Evolutionary conservation across 2,113 vertebrate genomes (phyloP).

Genomic region (Rhynchomys soricoides): DNA sequence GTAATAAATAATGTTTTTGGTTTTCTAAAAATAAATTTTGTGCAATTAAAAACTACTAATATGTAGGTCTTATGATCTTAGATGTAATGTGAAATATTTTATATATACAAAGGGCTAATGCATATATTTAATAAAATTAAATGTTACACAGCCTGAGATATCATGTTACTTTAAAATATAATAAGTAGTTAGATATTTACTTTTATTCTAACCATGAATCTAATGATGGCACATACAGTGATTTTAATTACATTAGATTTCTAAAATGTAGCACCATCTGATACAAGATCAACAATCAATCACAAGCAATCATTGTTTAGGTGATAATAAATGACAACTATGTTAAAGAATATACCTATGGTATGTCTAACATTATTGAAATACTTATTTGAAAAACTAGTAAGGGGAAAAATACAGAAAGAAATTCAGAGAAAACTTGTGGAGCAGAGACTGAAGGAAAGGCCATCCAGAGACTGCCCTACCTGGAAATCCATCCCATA

Average conservation of each 20-base stretch:
- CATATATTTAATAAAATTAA: slow-evolving; percentile 51
- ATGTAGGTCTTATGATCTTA: neutral
- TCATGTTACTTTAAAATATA: neutral
- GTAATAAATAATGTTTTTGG: neutral
- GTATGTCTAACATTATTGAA: neutral
- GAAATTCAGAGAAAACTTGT: too few species aligned
- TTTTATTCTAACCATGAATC: slow-evolving; percentile 30
- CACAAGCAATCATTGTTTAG: neutral
- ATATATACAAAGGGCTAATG: neutral
- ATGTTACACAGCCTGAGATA: neutral
- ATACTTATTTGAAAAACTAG: neutral
- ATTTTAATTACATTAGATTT: neutral
- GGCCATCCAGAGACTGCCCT: too few species aligned
- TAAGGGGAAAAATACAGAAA: too few species aligned
- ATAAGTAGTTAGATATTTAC: neutral
- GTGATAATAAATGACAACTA: slow-evolving; percentile 23
- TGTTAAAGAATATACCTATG: neutral
- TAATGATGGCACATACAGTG: neutral
- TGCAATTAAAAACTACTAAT: neutral
- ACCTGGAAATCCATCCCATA: too few species aligned
- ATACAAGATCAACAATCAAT: neutral
- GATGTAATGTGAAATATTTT: neutral
- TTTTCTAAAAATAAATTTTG: slow-evolving; percentile 22
- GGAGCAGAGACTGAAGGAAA: too few species aligned
- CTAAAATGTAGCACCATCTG: neutral